Evolutionary conservation across 2,888 invertebrate species (phyloP), one percentile per base, ranked within the genome.

Genomic region (Hoplodrina blanda): DNA sequence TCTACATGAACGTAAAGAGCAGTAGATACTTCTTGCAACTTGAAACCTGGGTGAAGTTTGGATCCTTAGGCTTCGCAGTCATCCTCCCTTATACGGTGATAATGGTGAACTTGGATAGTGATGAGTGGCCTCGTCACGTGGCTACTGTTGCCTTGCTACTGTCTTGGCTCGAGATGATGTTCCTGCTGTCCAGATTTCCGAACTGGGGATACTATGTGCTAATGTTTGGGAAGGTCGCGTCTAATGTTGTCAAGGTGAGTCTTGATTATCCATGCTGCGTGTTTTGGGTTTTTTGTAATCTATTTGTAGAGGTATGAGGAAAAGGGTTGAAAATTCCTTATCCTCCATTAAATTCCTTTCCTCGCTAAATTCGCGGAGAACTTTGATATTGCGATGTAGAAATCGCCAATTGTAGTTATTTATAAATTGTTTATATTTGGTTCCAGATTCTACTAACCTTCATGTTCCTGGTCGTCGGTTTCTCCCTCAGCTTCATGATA

Each of bases 211-310:
- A 96, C 83, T 96, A 96, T 88, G 96, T 97, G 2, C 93, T 96
- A 8, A 97, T 97, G 97, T 97, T 97, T 88, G 96, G 96, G n/a
- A 96, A 96, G 81, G 97, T 97, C 1, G 96, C 96, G 0, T 90
- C 93, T 2, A 96, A 96, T 88, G 96, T 96, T 68, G 82, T 96
- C 3, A 96, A 96, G 91, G 97, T 96, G 85, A 76, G 82, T 53
- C 8, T 13, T 62, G 8, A 25, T 55, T 44, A 25, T 50, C 19
- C 0, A 7, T n/a, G 15, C 5, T n/a, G 7, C 6, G 17, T 49
- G n/a, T 49, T 49, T 1, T 37, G 8, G 0, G 8, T 10, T 8
- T 37, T 37, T 37, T 37, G 8, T 37, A 37, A 1, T 8, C 33
- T 4, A 7, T 6, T 8, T 37, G 8, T 8, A 37, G 37, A 37